phyloP scores from a whole-genome alignment of 2,888 invertebrate genomes.

The Metallyticus violacea region DNA sequence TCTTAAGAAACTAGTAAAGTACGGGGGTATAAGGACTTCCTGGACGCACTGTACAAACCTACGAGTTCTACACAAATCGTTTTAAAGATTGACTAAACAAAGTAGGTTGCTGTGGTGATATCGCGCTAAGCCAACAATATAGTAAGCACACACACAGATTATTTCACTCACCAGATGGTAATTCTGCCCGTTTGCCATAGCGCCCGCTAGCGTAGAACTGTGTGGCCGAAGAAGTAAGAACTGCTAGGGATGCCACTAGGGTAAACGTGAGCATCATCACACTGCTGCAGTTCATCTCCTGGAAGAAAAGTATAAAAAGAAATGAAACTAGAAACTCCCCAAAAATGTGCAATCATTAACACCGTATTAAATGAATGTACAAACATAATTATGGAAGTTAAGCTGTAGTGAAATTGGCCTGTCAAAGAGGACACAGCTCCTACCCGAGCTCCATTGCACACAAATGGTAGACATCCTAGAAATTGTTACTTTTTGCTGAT shows the following conservation, averaged over 20 bases:
- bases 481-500: too few relatives aligned
- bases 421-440: too few relatives aligned
- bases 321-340: not conserved
- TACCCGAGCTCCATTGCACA: too few relatives aligned
- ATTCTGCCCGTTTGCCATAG: conserved; percentile 41
- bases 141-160: too few relatives aligned
- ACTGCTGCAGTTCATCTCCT: not conserved
- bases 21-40: too few relatives aligned
- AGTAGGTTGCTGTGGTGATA: too few relatives aligned
- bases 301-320: not conserved
- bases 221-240: conserved; percentile 30
- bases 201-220: conserved; percentile 40
- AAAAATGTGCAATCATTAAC: not conserved
- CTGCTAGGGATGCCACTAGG: conserved; percentile 28
- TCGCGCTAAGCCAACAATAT: too few relatives aligned
- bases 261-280: conserved; percentile 35
- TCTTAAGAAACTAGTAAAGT: too few relatives aligned
- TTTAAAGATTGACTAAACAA: too few relatives aligned
- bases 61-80: too few relatives aligned
- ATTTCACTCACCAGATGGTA: not conserved
- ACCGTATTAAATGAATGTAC: not conserved
- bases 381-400: not conserved
- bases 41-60: too few relatives aligned
- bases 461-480: too few relatives aligned
- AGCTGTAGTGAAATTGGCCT: not conserved